Percentiles rank a stretch among this genome's conserved stretches.
These are phyloP conservation scores for Erythrocercus mccallii DNA, from an alignment of 2,113 vertebrate genomes.

Conservation along the genomic window DNA sequence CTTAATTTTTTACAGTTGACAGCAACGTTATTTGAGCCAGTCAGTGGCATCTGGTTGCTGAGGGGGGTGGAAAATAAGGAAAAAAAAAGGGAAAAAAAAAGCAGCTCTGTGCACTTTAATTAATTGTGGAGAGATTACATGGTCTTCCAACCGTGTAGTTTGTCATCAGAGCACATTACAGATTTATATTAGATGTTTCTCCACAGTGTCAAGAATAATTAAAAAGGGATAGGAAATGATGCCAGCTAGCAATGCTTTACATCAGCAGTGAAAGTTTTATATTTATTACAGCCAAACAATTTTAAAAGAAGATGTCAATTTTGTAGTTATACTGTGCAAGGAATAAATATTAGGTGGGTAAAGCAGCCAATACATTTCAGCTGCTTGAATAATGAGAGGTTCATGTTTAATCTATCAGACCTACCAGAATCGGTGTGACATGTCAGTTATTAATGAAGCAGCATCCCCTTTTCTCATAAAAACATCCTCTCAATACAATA, in stretches of 20 bases:
- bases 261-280: constrained; percentile 78
- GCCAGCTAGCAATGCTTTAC: constrained; percentile 86
- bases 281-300: constrained; percentile 78
- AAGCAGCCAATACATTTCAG: constrained; percentile 57
- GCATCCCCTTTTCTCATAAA: constrained; percentile 68
- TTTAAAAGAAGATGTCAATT: constrained; percentile 83
- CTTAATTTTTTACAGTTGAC: constrained; percentile 99
- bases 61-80: background rate
- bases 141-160: constrained; percentile 99
- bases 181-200: constrained; percentile 99
- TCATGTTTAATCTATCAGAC: constrained; percentile 78
- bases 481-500: constrained; percentile 71
- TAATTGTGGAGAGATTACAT: constrained; percentile 99
- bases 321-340: constrained; percentile 64
- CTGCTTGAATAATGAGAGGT: constrained; percentile 68
- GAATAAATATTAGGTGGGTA: constrained; percentile 73
- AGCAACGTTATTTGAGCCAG: constrained; percentile 93
- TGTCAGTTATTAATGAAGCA: constrained; percentile 74
- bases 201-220: constrained; percentile 99
- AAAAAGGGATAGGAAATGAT: constrained; percentile 91
- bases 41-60: constrained; percentile 94
- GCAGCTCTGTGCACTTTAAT: constrained; percentile 92
- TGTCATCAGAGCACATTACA: constrained; percentile 99
- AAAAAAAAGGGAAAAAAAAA: background rate
- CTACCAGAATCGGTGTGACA: constrained; percentile 57